Conservation (phyloP, 92 coral and sea anemone species). For the Siderastrea siderea region DNA sequence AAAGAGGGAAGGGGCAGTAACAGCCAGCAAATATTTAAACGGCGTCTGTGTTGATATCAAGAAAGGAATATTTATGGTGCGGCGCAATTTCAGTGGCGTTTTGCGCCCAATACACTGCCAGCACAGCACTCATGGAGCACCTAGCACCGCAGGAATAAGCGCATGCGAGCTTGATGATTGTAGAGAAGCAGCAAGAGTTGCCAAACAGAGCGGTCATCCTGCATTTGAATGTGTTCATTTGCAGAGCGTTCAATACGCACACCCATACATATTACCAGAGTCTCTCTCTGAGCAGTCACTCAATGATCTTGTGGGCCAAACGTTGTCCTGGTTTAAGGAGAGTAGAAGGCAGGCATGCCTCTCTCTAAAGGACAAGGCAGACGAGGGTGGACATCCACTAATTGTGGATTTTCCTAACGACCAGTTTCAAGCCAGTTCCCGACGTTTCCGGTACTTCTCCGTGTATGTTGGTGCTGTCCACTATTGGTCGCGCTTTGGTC, state of each 20-base stretch:
- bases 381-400: neutral
- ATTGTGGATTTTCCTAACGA: neutral
- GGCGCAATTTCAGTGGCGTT: constrained; percentile 51
- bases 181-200: constrained; percentile 44
- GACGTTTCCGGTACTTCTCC: constrained; percentile 29
- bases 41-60: neutral
- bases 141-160: neutral
- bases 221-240: constrained; percentile 15
- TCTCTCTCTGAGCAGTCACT: neutral
- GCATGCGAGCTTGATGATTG: constrained; percentile 59
- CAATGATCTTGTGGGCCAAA: constrained; percentile 5
- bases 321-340: neutral
- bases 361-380: constrained; percentile 10
- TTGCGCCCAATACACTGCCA: constrained; percentile 53
- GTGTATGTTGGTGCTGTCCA: constrained; percentile 55
- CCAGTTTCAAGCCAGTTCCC: neutral
- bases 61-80: neutral
- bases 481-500: constrained; percentile 53
- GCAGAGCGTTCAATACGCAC: constrained; percentile 45
- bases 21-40: neutral
- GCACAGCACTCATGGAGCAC: constrained; percentile 15
- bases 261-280: neutral
- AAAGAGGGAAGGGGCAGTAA: constrained; percentile 1
- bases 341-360: constrained; percentile 10
- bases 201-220: constrained; percentile 49